Percentiles rank a stretch among this genome's conserved stretches.
phyloP scores from a whole-genome alignment of 2,888 invertebrate species.

The Epinotia bilunana region DNA sequence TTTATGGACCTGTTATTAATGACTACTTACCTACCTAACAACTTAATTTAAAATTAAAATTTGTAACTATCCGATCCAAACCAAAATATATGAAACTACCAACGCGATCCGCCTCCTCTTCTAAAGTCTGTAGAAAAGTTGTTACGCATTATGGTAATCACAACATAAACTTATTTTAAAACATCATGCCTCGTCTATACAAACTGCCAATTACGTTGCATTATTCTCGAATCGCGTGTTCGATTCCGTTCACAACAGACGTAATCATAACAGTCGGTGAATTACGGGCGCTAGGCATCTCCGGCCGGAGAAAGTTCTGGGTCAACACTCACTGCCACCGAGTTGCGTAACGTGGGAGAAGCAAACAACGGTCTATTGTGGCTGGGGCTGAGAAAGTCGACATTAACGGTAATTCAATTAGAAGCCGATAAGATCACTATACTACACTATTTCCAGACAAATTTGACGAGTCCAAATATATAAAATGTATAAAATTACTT shows the following conservation, averaged over 20 bases:
- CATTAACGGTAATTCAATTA: constrained; percentile 17
- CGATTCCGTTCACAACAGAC: constrained; percentile 15
- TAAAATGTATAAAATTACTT: too few relatives aligned
- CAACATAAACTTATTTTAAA: constrained; percentile 18
- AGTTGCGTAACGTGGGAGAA: constrained; percentile 33
- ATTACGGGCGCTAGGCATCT: constrained; percentile 28
- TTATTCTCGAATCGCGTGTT: constrained; percentile 26
- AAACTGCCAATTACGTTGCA: constrained; percentile 11
- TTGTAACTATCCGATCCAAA: too few relatives aligned
- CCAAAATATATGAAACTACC: too few relatives aligned
- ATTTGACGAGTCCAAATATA: too few relatives aligned
- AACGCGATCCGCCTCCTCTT: not conserved
- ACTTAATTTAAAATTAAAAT: too few relatives aligned
- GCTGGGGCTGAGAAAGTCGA: constrained; percentile 14
- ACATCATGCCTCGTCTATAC: constrained; percentile 3
- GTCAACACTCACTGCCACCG: constrained; percentile 49
- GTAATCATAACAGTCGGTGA: constrained; percentile 22
- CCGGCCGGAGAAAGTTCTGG: constrained; percentile 52
- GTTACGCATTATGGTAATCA: constrained; percentile 1
- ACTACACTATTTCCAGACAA: too few relatives aligned
- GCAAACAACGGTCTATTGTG: constrained; percentile 20
- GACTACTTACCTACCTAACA: too few relatives aligned
- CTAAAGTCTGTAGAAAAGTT: not conserved
- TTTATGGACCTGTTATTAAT: too few relatives aligned
- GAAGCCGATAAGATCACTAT: not conserved